A percentile compares a stretch with the other conserved stretches of the same genome.
These are phyloP conservation scores for Hemichromis elongatus DNA, from an alignment of 2,113 vertebrate genomes.

Conservation along the genomic window DNA sequence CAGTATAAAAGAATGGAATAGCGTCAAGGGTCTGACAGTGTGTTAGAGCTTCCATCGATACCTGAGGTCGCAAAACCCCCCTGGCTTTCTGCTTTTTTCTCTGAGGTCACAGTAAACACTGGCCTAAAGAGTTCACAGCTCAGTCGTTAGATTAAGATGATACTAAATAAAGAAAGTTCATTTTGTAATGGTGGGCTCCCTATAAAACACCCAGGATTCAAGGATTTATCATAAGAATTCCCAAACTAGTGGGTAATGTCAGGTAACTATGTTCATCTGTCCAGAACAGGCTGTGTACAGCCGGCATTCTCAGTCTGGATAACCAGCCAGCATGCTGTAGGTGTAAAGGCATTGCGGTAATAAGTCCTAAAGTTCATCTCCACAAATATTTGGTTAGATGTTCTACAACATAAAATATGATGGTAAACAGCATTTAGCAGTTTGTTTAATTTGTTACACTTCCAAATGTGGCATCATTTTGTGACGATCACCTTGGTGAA, in stretches of 20 bases:
- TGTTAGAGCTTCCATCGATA: no score
- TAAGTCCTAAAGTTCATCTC: background rate
- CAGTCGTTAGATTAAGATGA: rapidly evolving
- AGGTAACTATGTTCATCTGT: background rate
- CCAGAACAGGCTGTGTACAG: background rate
- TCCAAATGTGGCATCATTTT: background rate
- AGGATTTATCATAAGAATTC: background rate
- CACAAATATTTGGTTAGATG: background rate
- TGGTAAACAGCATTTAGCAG: background rate
- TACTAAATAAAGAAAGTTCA: background rate
- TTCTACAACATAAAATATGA: no score
- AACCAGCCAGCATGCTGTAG: background rate
- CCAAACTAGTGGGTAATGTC: background rate
- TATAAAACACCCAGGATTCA: background rate
- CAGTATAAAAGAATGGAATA: no score
- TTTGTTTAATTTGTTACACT: background rate
- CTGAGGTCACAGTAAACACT: no score
- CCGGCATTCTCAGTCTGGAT: background rate
- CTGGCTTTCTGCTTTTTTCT: no score
- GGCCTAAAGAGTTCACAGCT: background rate
- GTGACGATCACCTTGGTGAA: background rate
- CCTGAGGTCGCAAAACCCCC: no score
- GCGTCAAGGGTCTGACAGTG: no score
- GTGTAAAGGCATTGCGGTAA: background rate
- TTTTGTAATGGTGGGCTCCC: background rate